phyloP scores from a whole-genome alignment of 2,888 invertebrate species.

The Galeopsomyia nigrocyanea region DNA sequence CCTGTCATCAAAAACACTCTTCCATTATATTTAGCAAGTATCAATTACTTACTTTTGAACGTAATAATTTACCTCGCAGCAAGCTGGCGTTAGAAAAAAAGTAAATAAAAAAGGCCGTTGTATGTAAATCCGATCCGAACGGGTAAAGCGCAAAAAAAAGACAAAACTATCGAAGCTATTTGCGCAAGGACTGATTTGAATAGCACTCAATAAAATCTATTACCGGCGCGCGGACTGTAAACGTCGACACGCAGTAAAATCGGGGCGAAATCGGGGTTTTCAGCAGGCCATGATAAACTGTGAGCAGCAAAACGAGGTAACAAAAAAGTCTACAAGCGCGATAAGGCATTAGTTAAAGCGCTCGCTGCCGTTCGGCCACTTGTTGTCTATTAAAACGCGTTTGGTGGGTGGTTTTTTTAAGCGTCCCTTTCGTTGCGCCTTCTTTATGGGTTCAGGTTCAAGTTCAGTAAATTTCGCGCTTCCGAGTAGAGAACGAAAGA shows the following conservation, averaged over 20 bases:
- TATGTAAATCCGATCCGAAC: slow-evolving; percentile 38
- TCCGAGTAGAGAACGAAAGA: neutral
- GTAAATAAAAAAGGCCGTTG: slow-evolving; percentile 22
- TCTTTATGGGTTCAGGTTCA: slow-evolving; percentile 44
- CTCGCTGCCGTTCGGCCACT: neutral
- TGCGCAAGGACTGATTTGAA: slow-evolving; percentile 43
- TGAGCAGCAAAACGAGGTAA: too few relatives aligned
- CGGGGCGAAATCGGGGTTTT: slow-evolving; percentile 15
- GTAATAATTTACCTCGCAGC: neutral
- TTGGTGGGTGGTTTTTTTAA: neutral
- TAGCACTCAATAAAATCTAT: slow-evolving; percentile 34
- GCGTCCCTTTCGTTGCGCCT: neutral
- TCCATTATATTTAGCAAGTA: neutral
- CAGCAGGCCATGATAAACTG: neutral
- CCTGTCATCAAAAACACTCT: neutral
- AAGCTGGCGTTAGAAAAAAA: neutral
- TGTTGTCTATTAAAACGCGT: neutral
- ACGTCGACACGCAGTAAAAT: slow-evolving; percentile 9
- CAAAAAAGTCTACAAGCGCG: too few relatives aligned
- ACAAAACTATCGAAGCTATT: slow-evolving; percentile 7
- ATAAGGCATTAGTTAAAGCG: slow-evolving; percentile 17
- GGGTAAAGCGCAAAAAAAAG: slow-evolving; percentile 21
- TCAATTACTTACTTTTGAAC: too few relatives aligned
- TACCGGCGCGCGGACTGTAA: slow-evolving; percentile 16
- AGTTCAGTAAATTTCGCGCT: slow-evolving; percentile 39